Percentiles rank a stretch among this genome's conserved stretches.
phyloP scores from a whole-genome alignment of 23 tunicate species.

The Diplosoma virens region DNA sequence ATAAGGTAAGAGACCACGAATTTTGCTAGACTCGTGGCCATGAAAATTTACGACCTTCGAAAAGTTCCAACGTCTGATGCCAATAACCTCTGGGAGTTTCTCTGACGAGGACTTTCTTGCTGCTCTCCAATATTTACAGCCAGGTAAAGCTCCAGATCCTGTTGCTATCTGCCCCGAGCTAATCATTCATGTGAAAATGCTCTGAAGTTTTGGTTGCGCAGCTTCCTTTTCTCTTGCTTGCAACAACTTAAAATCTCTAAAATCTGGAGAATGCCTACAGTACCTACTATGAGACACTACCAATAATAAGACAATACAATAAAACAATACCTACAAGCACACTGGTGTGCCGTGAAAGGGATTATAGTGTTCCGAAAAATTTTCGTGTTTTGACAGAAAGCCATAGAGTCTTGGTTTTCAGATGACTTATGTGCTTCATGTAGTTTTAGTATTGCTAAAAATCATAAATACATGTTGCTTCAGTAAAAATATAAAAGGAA shows the following conservation, averaged over 20 bases:
- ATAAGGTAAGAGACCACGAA: not conserved
- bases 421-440: too few relatives aligned
- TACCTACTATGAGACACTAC: too few relatives aligned
- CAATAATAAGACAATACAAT: too few relatives aligned
- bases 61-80: not conserved
- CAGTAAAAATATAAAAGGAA: too few relatives aligned
- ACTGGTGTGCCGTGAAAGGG: too few relatives aligned
- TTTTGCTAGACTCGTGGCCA: not conserved
- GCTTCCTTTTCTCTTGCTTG: not conserved
- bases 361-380: too few relatives aligned
- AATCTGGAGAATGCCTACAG: constrained; percentile 5
- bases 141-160: not conserved
- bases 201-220: not conserved
- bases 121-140: not conserved
- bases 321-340: too few relatives aligned
- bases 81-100: not conserved
- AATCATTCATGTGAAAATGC: not conserved
- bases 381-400: too few relatives aligned
- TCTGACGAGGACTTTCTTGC: not conserved
- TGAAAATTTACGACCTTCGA: not conserved
- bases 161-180: not conserved
- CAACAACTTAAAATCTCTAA: not conserved
- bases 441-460: too few relatives aligned
- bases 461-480: too few relatives aligned
- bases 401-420: too few relatives aligned